A percentile compares a stretch with the other conserved stretches of the same genome.
Conservation (phyloP, 2,113 vertebrate genomes). For the Erpornis zantholeuca region DNA sequence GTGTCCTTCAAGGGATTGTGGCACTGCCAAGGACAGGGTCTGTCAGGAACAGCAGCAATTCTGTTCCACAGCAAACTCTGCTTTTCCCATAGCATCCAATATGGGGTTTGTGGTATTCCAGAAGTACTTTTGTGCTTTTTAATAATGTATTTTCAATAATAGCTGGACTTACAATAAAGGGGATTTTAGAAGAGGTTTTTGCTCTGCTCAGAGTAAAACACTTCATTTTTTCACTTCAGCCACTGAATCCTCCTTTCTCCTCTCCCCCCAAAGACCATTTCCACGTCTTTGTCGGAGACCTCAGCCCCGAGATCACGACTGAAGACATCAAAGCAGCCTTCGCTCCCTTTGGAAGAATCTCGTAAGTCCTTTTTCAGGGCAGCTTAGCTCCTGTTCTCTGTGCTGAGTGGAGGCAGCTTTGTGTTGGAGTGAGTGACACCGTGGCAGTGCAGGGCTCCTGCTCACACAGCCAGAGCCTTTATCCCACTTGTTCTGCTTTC, state of each 20-base stretch:
- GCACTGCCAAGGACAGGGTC: neutral
- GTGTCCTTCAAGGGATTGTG: neutral
- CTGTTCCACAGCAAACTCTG: neutral
- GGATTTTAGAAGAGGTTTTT: neutral
- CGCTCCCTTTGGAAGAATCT: constrained; percentile 97
- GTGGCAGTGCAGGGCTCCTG: neutral
- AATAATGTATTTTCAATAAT: neutral
- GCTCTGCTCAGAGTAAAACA: neutral
- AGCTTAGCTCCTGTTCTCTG: neutral
- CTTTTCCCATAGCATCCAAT: neutral
- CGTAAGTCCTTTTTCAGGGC: constrained; percentile 81
- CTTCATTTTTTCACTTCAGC: neutral
- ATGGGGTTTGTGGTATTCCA: accelerated
- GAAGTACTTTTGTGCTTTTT: neutral
- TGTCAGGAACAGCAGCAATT: neutral
- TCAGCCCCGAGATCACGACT: constrained; percentile 98
- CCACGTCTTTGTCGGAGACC: constrained; percentile 98
- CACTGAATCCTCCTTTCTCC: constrained; percentile 36
- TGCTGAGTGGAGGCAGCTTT: neutral
- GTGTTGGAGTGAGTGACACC: neutral
- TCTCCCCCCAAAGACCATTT: constrained; percentile 87
- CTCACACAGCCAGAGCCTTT: neutral
- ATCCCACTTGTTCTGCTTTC: neutral
- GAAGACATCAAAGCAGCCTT: constrained; percentile 98
- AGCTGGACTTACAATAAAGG: neutral